Conservation (phyloP, 53 echinoderm and acorn worm species). For the Pentamera pediparva region DNA sequence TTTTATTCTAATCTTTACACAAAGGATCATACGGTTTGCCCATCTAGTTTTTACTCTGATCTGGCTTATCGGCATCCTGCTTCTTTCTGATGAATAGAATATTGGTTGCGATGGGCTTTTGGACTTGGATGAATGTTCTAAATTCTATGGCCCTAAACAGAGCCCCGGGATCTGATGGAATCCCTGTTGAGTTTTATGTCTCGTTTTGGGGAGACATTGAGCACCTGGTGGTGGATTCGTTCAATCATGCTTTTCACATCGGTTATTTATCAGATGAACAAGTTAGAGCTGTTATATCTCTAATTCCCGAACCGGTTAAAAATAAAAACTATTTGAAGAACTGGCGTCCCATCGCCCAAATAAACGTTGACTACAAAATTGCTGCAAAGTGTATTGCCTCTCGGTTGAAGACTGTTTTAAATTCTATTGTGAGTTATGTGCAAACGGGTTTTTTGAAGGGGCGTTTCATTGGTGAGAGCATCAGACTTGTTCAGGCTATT, state of each 20-base stretch:
- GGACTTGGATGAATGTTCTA: neutral
- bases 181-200: neutral
- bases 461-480: neutral
- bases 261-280: neutral
- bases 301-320: neutral
- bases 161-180: neutral
- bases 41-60: too few species aligned
- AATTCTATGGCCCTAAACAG: neutral
- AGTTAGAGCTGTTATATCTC: neutral
- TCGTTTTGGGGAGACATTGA: neutral
- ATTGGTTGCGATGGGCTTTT: neutral
- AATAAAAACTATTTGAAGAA: neutral
- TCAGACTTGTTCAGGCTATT: neutral
- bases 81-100: neutral
- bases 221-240: neutral
- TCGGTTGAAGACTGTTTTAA: neutral
- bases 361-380: neutral
- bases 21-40: neutral
- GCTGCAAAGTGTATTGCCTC: neutral
- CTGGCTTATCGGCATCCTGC: too few species aligned
- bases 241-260: neutral
- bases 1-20: neutral
- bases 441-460: neutral
- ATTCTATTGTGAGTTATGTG: neutral
- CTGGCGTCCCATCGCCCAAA: neutral